phyloP scores from a whole-genome alignment of 2,113 vertebrate genomes.

The Ibidorhyncha struthersii region DNA sequence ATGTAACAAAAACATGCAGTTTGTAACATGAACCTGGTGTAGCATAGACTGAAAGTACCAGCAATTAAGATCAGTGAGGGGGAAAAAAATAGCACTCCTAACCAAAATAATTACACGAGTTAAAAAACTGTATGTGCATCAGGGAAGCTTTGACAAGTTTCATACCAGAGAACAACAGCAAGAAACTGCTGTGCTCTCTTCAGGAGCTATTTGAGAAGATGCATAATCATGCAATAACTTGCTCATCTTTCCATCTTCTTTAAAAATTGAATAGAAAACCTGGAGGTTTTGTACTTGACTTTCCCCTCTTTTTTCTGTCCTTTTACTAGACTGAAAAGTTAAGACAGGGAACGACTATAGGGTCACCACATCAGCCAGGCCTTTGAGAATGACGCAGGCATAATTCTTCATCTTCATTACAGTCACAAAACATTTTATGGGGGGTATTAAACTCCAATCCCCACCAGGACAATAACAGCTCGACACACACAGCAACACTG shows the following conservation, averaged over 20 bases:
- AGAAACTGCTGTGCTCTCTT: not conserved
- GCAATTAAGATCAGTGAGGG: not conserved
- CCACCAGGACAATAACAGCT: not conserved
- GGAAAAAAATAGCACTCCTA: not conserved
- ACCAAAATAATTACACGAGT: accelerated
- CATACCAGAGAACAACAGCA: not conserved
- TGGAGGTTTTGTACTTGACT: not conserved
- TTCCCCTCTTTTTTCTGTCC: not conserved
- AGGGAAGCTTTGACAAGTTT: not conserved
- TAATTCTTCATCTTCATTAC: not conserved
- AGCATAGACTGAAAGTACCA: not conserved
- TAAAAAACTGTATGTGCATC: not conserved
- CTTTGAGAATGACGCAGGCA: not conserved
- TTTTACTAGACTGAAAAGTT: not conserved
- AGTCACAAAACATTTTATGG: not conserved
- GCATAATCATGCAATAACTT: not conserved
- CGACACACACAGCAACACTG: accelerated
- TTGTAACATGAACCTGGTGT: not conserved
- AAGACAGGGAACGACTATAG: not conserved
- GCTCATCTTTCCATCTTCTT: not conserved
- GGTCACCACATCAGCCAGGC: not conserved
- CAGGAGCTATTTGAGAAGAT: not conserved
- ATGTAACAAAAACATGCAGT: too few species aligned
- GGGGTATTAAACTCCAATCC: not conserved
- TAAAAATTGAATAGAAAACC: not conserved